Base-by-base conservation (phyloP, 2,888 invertebrate genomes). In the Thalpophila matura region DNA sequence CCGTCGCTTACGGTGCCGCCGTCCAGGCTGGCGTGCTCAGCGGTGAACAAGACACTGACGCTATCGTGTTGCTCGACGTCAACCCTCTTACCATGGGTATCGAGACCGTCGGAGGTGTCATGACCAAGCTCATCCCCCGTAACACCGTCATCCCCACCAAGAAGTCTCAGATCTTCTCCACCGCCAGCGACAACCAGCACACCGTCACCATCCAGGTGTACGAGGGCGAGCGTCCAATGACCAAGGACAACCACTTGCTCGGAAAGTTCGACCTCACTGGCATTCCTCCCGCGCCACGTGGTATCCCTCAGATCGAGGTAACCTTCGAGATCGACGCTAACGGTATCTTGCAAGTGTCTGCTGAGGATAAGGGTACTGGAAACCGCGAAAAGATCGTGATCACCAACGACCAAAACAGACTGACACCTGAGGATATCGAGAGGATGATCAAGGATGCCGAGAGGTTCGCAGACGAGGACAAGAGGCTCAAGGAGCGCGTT, bases 101-200 rank as follows among this genome's bases (percentile, higher is more conserved):
- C 87, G 99, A 99, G 95, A 99, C 99, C 38, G 99, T 99, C 47
- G 99, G 99, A 73, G 99, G 99, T 79, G 99, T 99, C 27, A 99
- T 99, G 99, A 99, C 99, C 80, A 99, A 99, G 90, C 96, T 99
- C 56, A 99, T 99, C 89, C 98, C 98, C 55, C 96, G 99, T 83
- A 99, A 99, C 96, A 99, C 99, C 24, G 99, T 99, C 73, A 99
- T 99, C 86, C 99, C 99, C 27, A 99, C 99, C 54, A 99, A 99
- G 96, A 99, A 99, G 91, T 98, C 99, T 0, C 99, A 99, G 94
- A 99, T 99, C 89, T 99, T 99, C 97, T 99, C 99, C 0, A 99
- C 99, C 1, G 99, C 99, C 57, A 98, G 99, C 26, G 99, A 99
- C 91, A 99, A 99, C 93, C 99, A 99, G 91, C 99, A 99, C 93